These are phyloP conservation scores for Astyanax mexicanus DNA, from an alignment of 2,797 vertebrate species.

Conservation along the genomic window DNA sequence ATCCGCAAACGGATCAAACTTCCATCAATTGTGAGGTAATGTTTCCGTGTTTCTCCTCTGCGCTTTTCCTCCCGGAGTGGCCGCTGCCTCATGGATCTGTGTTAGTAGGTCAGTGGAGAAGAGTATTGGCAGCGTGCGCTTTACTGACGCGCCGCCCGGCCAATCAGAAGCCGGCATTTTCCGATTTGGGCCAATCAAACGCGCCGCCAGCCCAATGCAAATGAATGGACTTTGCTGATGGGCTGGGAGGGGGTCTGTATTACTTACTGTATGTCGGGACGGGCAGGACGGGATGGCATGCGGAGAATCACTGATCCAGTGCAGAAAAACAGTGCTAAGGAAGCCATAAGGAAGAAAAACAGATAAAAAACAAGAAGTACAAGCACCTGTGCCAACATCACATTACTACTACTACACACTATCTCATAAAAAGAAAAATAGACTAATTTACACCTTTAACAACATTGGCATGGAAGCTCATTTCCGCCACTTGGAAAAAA, in stretches of 20 bases:
- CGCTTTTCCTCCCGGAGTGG: slow-evolving; percentile 70
- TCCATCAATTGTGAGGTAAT: slow-evolving; percentile 58
- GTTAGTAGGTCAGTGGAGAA: slow-evolving; percentile 91
- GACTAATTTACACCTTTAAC: too few relatives aligned
- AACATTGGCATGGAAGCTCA: too few relatives aligned
- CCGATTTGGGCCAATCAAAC: slow-evolving; percentile 60
- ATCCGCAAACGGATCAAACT: slow-evolving; percentile 46
- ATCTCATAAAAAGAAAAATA: too few relatives aligned
- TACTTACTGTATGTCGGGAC: slow-evolving; percentile 23
- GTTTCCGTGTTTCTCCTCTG: slow-evolving; percentile 57
- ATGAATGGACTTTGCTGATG: slow-evolving; percentile 39
- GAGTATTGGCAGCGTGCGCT: slow-evolving; percentile 69
- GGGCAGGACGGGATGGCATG: too few relatives aligned
- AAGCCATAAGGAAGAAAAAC: too few relatives aligned
- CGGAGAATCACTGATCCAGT: slow-evolving; percentile 17
- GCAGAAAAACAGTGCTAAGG: not conserved
- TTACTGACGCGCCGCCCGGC: slow-evolving; percentile 65
- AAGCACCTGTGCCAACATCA: too few relatives aligned
- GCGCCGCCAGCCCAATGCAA: slow-evolving; percentile 40
- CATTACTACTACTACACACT: too few relatives aligned
- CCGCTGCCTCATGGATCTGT: slow-evolving; percentile 85
- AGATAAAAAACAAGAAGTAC: too few relatives aligned
- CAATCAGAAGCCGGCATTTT: slow-evolving; percentile 70
- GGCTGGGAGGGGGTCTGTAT: not conserved
- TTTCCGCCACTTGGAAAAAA: too few relatives aligned